A percentile compares a stretch with the other conserved stretches of the same genome.
These are phyloP conservation scores for Harpagifer antarcticus DNA, from an alignment of 2,797 vertebrate genomes.

Conservation along the genomic window DNA sequence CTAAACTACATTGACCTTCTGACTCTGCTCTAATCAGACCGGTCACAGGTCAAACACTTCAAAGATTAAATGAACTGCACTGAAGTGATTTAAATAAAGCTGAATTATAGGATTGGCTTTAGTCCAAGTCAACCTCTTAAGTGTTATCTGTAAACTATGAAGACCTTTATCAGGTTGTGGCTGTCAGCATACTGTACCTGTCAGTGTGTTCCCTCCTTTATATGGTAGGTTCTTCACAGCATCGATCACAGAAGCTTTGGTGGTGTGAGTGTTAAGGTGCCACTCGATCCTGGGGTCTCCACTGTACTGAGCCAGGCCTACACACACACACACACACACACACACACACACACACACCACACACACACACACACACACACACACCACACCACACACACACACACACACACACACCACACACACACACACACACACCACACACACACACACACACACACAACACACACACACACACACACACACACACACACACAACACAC, in stretches of 20 bases:
- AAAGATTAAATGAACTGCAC: constrained; percentile 10
- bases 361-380: no score
- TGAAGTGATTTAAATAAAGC: constrained; percentile 20
- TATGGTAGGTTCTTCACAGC: constrained; percentile 95
- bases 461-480: no score
- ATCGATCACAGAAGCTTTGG: constrained; percentile 92
- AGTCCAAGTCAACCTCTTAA: constrained; percentile 11
- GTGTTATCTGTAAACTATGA: constrained; percentile 10
- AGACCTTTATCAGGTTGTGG: not conserved
- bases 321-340: no score
- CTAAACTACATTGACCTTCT: not conserved
- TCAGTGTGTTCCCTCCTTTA: constrained; percentile 97
- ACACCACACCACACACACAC: no score
- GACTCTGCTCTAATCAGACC: constrained; percentile 4
- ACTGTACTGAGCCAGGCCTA: constrained; percentile 96
- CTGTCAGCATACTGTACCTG: constrained; percentile 82
- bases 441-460: no score
- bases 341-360: no score
- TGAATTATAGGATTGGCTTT: constrained; percentile 1
- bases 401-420: no score
- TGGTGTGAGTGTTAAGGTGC: constrained; percentile 91
- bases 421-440: no score
- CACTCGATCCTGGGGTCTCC: constrained; percentile 97
- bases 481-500: no score
- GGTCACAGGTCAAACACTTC: constrained; percentile 1